phyloP scores from a whole-genome alignment of 2,113 vertebrate species.

The Brienomyrus brachyistius region DNA sequence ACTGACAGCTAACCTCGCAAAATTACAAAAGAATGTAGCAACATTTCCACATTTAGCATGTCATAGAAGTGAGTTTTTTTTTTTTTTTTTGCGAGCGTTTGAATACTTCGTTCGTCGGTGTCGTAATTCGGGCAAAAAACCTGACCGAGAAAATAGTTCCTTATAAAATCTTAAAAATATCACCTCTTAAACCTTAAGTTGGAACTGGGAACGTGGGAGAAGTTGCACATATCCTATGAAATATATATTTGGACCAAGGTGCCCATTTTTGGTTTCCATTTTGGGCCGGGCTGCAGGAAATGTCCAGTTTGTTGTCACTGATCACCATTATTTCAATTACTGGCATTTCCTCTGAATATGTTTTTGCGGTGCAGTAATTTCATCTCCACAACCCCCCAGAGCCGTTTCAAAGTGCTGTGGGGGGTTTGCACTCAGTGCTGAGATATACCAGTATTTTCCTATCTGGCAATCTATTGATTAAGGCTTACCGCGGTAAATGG shows the following conservation, averaged over 20 bases:
- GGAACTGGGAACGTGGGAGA: background rate
- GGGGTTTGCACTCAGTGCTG: background rate
- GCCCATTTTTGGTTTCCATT: background rate
- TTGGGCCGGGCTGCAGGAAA: background rate
- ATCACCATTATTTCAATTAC: background rate
- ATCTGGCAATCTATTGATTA: slow-evolving; percentile 43
- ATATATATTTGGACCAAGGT: background rate
- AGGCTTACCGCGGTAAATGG: slow-evolving; percentile 37
- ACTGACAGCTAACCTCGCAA: background rate
- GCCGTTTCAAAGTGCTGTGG: background rate
- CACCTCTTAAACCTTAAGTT: background rate
- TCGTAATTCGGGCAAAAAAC: background rate
- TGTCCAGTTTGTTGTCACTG: background rate
- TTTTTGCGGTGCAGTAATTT: background rate
- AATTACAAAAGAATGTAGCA: background rate
- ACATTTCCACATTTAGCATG: background rate
- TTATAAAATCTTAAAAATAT: background rate
- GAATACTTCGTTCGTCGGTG: background rate
- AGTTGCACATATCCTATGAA: background rate
- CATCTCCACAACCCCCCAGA: background rate
- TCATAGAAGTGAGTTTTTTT: background rate
- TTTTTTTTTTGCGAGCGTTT: background rate
- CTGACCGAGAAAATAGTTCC: background rate
- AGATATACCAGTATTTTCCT: slow-evolving; percentile 37
- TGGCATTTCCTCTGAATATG: background rate